Base-by-base conservation (phyloP, 53 echinoderm and acorn worm species). In the Astropecten irregularis region DNA sequence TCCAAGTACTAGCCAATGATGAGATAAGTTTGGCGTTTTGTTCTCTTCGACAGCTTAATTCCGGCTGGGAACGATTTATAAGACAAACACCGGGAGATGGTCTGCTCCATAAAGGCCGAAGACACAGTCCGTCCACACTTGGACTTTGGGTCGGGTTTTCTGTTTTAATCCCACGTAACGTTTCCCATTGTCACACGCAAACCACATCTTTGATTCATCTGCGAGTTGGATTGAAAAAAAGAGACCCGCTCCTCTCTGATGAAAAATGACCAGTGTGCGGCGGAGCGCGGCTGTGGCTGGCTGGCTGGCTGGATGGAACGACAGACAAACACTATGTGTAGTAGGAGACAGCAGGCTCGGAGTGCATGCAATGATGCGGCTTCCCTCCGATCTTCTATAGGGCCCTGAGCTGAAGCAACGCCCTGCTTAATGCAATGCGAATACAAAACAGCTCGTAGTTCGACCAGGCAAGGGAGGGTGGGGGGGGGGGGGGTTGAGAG, bases 361-460 rank as follows among this genome's bases (percentile, higher is more conserved):
- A n/a, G n/a, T n/a, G n/a, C n/a, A n/a, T n/a, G n/a, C n/a, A n/a
- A n/a, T n/a, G 52, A 13, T 2, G 39, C 36, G 29, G 32, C 22
- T 58, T 39, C 9, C 56, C 27, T 19, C 39, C 23, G 56, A 23
- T 13, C 28, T 37, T 26, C 38, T 18, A 18, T 58, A 33, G 18
- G 33, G 76, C 39, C 44, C 58, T 25, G 25, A 29, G 27, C 15
- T 57, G 6, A 14, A 56, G 37, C 42, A 26, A 58, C 76, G 56
- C 76, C 58, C 76, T 76, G 40, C 25, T 74, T 76, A 76, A 76
- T 76, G 76, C 76, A 76, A 76, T 76, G 76, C 76, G 40, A 56
- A 76, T 38, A 23, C 35, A 27, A 57, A 30, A 37, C 40, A n/a
- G 25, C 57, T 22, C 20, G 15, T 25, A 6, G 56, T 23, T 15